phyloP scores from a whole-genome alignment of 2,797 vertebrate genomes.

The Gouania willdenowi region DNA sequence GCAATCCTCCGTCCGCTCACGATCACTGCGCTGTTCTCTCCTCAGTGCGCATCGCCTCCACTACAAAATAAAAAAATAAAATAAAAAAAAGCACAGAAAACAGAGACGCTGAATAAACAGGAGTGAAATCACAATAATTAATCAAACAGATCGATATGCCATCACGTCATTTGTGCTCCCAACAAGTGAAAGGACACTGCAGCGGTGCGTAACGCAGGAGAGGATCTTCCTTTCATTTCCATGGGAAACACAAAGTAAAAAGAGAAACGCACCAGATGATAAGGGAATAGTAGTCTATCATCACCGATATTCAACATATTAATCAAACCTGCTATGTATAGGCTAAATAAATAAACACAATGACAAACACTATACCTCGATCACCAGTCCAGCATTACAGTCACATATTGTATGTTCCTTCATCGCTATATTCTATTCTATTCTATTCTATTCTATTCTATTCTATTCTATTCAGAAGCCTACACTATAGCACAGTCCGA shows the following conservation, averaged over 20 bases:
- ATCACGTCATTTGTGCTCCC: neutral
- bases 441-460: too few relatives aligned
- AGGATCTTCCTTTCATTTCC: slow-evolving; percentile 5
- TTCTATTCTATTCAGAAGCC: too few relatives aligned
- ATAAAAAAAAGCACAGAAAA: slow-evolving; percentile 3
- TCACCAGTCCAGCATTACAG: too few relatives aligned
- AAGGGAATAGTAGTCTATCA: too few relatives aligned
- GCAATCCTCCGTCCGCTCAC: slow-evolving; percentile 58
- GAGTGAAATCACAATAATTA: neutral
- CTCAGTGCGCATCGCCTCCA: slow-evolving; percentile 71
- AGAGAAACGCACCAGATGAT: too few relatives aligned
- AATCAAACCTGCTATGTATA: too few relatives aligned
- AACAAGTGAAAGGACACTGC: slow-evolving; percentile 31
- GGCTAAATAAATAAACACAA: neutral
- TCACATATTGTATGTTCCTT: too few relatives aligned
- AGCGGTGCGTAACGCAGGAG: slow-evolving; percentile 43
- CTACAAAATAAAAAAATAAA: slow-evolving; percentile 25
- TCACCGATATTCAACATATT: too few relatives aligned
- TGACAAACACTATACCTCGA: too few relatives aligned
- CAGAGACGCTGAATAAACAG: neutral
- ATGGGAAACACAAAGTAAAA: too few relatives aligned
- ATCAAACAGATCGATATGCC: neutral
- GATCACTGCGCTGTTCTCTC: slow-evolving; percentile 46
- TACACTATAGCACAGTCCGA: too few relatives aligned
- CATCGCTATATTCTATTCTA: too few relatives aligned